Evolutionary conservation across 2,113 vertebrate species (phyloP).

Genomic region (Eupsittula cactorum): DNA sequence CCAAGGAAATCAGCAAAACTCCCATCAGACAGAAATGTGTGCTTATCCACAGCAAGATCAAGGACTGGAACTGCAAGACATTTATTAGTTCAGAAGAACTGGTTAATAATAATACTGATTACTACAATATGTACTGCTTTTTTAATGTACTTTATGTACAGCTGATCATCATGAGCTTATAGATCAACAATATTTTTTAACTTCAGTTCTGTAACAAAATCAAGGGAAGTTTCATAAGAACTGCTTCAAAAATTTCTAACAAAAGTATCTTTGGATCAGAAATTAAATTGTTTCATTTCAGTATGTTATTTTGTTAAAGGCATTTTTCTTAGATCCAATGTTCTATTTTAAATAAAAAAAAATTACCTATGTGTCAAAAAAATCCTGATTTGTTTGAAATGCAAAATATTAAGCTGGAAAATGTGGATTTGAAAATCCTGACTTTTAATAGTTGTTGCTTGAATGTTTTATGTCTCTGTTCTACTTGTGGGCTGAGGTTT

Average conservation of each 20-base stretch:
- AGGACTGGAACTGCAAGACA: background rate
- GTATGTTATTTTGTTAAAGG: background rate
- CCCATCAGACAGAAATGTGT: background rate
- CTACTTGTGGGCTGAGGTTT: background rate
- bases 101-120: background rate
- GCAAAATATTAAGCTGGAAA: background rate
- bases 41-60: background rate
- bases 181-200: background rate
- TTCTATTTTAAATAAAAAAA: background rate
- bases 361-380: background rate
- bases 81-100: background rate
- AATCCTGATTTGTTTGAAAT: background rate
- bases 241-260: background rate
- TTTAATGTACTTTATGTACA: background rate
- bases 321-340: background rate
- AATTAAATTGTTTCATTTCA: background rate
- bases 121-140: background rate
- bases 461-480: background rate
- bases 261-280: background rate
- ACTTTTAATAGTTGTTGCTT: background rate
- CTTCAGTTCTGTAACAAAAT: slow-evolving; percentile 6
- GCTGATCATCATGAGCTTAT: background rate
- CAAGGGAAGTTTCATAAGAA: background rate
- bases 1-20: background rate
- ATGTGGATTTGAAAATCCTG: background rate